phyloP scores from a whole-genome alignment of 2,888 invertebrate genomes.

The Graphium colonna region DNA sequence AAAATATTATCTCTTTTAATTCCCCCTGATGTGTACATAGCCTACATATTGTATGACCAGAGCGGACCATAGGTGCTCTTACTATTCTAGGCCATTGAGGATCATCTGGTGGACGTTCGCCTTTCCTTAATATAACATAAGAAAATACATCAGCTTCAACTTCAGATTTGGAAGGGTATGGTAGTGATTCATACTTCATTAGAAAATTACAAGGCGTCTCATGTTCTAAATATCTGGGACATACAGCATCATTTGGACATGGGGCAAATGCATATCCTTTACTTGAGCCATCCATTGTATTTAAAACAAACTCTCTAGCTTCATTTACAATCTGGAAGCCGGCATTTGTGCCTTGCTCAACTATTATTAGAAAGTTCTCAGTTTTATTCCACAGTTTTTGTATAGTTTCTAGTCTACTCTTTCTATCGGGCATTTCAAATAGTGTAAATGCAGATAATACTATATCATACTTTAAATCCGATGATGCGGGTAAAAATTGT shows the following conservation, averaged over 20 bases:
- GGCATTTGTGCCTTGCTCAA: constrained; percentile 90
- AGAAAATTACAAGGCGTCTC: constrained; percentile 90
- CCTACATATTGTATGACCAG: constrained; percentile 87
- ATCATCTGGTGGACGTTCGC: constrained; percentile 70
- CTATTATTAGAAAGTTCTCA: constrained; percentile 87
- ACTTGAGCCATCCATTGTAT: constrained; percentile 55
- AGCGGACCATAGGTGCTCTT: constrained; percentile 83
- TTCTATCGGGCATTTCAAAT: constrained; percentile 86
- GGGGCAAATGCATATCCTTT: constrained; percentile 87
- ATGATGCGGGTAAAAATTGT: constrained; percentile 88
- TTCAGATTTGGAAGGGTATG: constrained; percentile 64
- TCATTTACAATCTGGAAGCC: constrained; percentile 92
- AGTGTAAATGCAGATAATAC: constrained; percentile 90
- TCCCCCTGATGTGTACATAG: constrained; percentile 88
- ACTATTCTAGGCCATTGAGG: constrained; percentile 90
- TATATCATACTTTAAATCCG: constrained; percentile 84
- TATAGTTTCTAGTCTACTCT: constrained; percentile 84
- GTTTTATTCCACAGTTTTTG: constrained; percentile 93
- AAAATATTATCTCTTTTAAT: constrained; percentile 88
- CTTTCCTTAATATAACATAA: constrained; percentile 91
- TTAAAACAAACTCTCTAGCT: constrained; percentile 89
- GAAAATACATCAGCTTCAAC: constrained; percentile 82
- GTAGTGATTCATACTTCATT: constrained; percentile 80
- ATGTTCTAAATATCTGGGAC: constrained; percentile 85
- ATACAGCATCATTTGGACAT: constrained; percentile 90